These are phyloP conservation scores for Deladenus siricidicola DNA, from an alignment of 2,888 invertebrate genomes.

Conservation along the genomic window DNA sequence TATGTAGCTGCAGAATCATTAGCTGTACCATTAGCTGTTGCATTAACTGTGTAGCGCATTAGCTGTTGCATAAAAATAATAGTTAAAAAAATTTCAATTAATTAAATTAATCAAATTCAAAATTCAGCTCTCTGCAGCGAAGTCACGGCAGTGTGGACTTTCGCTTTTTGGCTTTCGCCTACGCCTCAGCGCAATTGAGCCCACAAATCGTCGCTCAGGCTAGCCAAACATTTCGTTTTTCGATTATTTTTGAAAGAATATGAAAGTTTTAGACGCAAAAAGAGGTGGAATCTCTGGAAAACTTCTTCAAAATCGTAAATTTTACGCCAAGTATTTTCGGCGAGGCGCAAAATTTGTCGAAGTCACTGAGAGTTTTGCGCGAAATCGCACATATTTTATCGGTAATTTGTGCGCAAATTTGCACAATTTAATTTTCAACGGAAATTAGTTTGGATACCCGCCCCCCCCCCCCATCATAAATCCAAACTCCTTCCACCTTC, in stretches of 20 bases:
- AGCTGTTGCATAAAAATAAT: no score
- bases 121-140: constrained; percentile 15
- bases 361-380: constrained; percentile 4
- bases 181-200: background rate
- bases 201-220: background rate
- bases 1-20: no score
- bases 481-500: no score
- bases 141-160: constrained; percentile 22
- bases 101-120: background rate
- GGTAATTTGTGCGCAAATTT: no score
- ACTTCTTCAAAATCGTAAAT: constrained; percentile 3
- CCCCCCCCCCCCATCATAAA: no score
- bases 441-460: no score
- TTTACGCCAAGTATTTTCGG: background rate
- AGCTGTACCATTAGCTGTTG: no score
- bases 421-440: no score
- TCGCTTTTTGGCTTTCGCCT: constrained; percentile 13
- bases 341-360: background rate
- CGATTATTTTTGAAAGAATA: no score
- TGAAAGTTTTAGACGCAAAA: constrained; percentile 3
- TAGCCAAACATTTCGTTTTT: no score
- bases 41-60: no score
- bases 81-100: no score
- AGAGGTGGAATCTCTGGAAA: background rate
- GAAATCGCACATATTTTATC: background rate